These are phyloP conservation scores for Beris morrisii DNA, from an alignment of 2,888 invertebrate genomes.

Conservation along the genomic window DNA sequence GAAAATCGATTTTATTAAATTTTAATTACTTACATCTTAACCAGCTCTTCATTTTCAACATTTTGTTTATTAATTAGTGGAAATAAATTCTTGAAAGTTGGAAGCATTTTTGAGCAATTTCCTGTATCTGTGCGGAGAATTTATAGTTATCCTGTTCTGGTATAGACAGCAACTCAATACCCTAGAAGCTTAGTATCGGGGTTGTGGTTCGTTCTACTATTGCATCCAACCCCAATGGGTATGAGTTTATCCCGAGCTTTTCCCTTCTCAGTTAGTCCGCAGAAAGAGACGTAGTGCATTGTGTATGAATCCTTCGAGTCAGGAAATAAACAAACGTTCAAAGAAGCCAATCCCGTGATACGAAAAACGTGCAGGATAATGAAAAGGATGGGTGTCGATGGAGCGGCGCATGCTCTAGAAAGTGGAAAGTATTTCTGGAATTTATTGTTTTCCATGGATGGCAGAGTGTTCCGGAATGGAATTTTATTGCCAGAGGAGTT, in stretches of 20 bases:
- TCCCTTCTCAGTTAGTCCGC: background rate
- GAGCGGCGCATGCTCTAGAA: too few species aligned
- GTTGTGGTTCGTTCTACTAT: slow-evolving; percentile 6
- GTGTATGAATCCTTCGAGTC: background rate
- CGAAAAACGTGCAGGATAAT: background rate
- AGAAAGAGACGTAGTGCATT: too few species aligned
- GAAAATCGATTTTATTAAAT: too few species aligned
- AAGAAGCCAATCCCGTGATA: slow-evolving; percentile 28
- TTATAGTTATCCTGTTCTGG: background rate
- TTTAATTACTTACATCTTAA: too few species aligned
- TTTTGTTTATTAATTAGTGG: slow-evolving; percentile 22
- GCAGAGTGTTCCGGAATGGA: too few species aligned
- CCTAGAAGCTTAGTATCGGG: background rate
- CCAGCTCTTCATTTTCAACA: too few species aligned
- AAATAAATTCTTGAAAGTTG: background rate
- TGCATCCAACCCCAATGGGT: slow-evolving; percentile 7
- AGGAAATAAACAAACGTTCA: slow-evolving; percentile 9
- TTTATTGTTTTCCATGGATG: too few species aligned
- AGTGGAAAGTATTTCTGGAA: too few species aligned
- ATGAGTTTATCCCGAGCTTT: slow-evolving; percentile 14
- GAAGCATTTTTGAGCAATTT: background rate
- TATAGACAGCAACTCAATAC: too few species aligned
- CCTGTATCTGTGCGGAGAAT: background rate
- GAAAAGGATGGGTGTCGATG: too few species aligned
- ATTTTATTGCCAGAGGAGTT: too few species aligned